Evolutionary conservation across 2,113 vertebrate species (phyloP).

Genomic region (Channa argus): DNA sequence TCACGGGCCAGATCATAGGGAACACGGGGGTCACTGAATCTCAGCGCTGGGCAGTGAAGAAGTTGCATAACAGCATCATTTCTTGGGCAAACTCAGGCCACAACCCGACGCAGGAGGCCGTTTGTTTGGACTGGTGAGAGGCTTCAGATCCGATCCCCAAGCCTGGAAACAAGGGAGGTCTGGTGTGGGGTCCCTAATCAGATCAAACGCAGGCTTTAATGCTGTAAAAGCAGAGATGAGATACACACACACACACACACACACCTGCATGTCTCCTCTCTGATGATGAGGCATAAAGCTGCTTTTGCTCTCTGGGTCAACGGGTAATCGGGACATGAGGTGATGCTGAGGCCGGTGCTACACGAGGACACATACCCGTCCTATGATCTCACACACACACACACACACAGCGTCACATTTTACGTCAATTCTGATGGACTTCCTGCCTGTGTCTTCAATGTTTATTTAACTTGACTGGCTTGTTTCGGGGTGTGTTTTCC

Average conservation of each 20-base stretch:
- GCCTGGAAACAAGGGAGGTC: slow-evolving; percentile 49
- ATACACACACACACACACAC: slow-evolving; percentile 30
- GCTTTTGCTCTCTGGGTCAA: slow-evolving; percentile 71
- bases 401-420: too few species aligned
- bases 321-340: slow-evolving; percentile 67
- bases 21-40: slow-evolving; percentile 21
- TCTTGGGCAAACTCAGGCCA: slow-evolving; percentile 30
- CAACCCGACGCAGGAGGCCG: not conserved
- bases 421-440: not conserved
- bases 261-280: slow-evolving; percentile 46
- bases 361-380: too few species aligned
- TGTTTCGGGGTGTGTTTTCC: too few species aligned
- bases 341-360: slow-evolving; percentile 36
- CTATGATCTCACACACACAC: too few species aligned
- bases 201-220: slow-evolving; percentile 49
- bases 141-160: slow-evolving; percentile 29
- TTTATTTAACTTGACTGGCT: too few species aligned
- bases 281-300: slow-evolving; percentile 63
- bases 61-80: slow-evolving; percentile 51
- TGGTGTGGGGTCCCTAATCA: slow-evolving; percentile 64
- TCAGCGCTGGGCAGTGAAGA: not conserved
- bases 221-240: slow-evolving; percentile 48
- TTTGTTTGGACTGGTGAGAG: not conserved
- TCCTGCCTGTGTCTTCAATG: too few species aligned
- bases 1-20: slow-evolving; percentile 13